Base-by-base conservation (phyloP, 2,113 vertebrate species). In the Pimephales promelas region DNA sequence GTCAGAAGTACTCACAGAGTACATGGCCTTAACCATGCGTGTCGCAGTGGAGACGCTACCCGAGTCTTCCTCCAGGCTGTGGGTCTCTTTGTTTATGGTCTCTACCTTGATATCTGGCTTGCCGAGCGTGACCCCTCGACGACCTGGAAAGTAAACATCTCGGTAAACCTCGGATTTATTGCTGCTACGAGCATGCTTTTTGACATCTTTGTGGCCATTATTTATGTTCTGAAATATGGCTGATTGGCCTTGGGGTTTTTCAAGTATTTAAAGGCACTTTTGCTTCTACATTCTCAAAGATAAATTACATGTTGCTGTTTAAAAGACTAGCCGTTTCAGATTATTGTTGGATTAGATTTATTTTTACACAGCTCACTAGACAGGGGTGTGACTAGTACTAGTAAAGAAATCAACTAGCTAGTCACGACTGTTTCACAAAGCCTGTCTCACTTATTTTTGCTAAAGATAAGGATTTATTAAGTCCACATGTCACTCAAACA, bases 81-180 rank as follows among this genome's bases (percentile, higher is more conserved):
- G 95, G 1, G 95, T 97, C 92, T 99, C 97, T 85, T 98, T 95
- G 94, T 98, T 98, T 84, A 99, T 97, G 0, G 98, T 99, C 91
- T 99, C 97, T 91, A 99, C 98, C 92, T 99, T 98, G 93, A 99
- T 98, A 93, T 99, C 97, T 62, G 97, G 92, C 89, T 99, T 99
- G 47, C 98, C 95, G 82, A 99, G 92, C 0, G 97, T 98, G 83
- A 99, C 97, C 5, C 97, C 98, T 57, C 97, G 97, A 8, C 97
- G 96, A 92, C 97, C 98, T 98, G 88, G 66, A 90, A 91, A 89
- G 43, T 9, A 47, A 64, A 84, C 45, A 79, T 31, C 57, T 20
- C 34, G 36, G 31, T 20, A 76, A n/a, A 70, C 26, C 20, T 45
- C 16, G 57, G 49, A 84, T 59, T 79, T 5, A 43, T 59, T 1